A percentile compares a stretch with the other conserved stretches of the same genome.
These are phyloP conservation scores for Hirundo rustica DNA, from an alignment of 2,797 vertebrate species.

Conservation along the genomic window DNA sequence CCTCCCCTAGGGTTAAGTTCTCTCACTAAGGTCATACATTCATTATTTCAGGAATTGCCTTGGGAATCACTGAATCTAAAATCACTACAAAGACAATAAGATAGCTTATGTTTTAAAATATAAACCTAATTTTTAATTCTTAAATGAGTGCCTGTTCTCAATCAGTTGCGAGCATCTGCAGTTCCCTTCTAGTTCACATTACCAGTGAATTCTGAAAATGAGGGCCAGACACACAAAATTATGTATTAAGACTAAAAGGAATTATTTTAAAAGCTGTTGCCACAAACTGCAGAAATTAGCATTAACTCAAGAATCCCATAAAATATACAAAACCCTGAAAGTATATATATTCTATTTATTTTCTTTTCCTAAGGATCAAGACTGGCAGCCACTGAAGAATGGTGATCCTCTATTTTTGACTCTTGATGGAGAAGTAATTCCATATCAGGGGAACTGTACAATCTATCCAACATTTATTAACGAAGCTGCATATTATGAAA, in stretches of 20 bases:
- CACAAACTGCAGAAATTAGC: not conserved
- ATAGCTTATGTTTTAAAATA: not conserved
- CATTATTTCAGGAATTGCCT: not conserved
- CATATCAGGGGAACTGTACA: slow-evolving; percentile 82
- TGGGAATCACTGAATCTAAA: not conserved
- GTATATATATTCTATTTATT: slow-evolving; percentile 12
- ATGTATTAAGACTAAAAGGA: not conserved
- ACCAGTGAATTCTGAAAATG: not conserved
- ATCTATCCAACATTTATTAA: slow-evolving; percentile 96
- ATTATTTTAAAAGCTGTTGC: not conserved
- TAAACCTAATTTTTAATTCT: not conserved
- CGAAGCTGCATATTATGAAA: slow-evolving; percentile 97
- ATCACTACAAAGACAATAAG: not conserved
- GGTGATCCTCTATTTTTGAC: slow-evolving; percentile 94
- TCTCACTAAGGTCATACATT: not conserved
- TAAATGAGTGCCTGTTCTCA: not conserved
- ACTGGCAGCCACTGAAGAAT: slow-evolving; percentile 92
- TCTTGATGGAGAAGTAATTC: slow-evolving; percentile 85
- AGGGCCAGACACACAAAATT: not conserved
- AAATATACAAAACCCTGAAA: not conserved
- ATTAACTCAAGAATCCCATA: not conserved
- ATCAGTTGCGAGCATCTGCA: not conserved
- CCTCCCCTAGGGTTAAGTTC: not conserved
- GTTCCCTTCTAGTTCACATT: not conserved
- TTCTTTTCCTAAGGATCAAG: slow-evolving; percentile 84